Percentiles rank a stretch among this genome's conserved stretches.
Evolutionary conservation across 1,140 invertebrate genomes (phyloP).

Genomic region (Mya arenaria): DNA sequence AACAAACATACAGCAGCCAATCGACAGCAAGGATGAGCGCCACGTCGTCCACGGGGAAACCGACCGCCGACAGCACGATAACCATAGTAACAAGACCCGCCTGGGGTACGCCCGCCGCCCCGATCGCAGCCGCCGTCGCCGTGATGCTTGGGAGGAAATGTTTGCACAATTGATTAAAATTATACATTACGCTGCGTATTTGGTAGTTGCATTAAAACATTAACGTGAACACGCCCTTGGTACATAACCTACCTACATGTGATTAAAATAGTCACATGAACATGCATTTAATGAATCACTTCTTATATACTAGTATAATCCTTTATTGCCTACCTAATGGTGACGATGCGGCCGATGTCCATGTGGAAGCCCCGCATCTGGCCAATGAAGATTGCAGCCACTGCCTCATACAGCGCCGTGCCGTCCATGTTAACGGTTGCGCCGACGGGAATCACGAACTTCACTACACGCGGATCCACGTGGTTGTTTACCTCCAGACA

Average conservation of each 20-base stretch:
- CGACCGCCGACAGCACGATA: slow-evolving; percentile 96
- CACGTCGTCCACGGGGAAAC: slow-evolving; percentile 94
- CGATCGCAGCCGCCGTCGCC: slow-evolving; percentile 93
- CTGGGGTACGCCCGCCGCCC: slow-evolving; percentile 97
- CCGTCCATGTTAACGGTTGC: slow-evolving; percentile 97
- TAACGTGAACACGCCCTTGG: too few relatives aligned
- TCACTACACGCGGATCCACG: slow-evolving; percentile 87
- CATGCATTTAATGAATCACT: too few relatives aligned
- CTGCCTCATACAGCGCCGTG: slow-evolving; percentile 96
- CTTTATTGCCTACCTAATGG: slow-evolving; percentile 96
- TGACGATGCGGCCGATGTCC: slow-evolving; percentile 90
- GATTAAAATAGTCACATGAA: too few relatives aligned
- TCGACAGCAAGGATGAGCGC: slow-evolving; percentile 97
- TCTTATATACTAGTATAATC: too few relatives aligned
- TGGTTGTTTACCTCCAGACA: slow-evolving; percentile 94
- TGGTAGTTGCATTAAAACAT: too few relatives aligned
- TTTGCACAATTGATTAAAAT: too few relatives aligned
- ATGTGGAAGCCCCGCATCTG: slow-evolving; percentile 90
- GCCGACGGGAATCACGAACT: slow-evolving; percentile 82
- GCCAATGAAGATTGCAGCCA: slow-evolving; percentile 96
- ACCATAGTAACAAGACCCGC: slow-evolving; percentile 95
- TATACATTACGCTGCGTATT: too few relatives aligned
- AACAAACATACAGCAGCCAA: slow-evolving; percentile 98
- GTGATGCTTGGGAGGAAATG: slow-evolving; percentile 84
- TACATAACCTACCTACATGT: too few relatives aligned